Percentiles rank a stretch among this genome's conserved stretches.
These are phyloP conservation scores for Labroides dimidiatus DNA, from an alignment of 2,797 vertebrate genomes.

Conservation along the genomic window DNA sequence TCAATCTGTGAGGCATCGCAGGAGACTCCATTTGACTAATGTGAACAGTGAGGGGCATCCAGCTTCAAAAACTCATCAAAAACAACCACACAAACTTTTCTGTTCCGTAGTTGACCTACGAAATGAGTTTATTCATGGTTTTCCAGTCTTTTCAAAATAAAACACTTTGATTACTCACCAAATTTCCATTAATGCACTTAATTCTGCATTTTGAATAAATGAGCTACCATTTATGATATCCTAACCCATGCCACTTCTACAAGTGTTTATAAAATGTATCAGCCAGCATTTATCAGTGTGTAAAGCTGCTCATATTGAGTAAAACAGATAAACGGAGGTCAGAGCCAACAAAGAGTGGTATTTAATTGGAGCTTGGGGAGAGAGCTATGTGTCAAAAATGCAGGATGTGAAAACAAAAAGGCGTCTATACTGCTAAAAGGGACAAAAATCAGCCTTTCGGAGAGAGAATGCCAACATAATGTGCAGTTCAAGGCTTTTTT, in stretches of 20 bases:
- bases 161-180: slow-evolving; percentile 15
- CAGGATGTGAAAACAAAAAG: slow-evolving; percentile 3
- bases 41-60: slow-evolving; percentile 8
- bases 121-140: slow-evolving; percentile 9
- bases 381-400: slow-evolving; percentile 22
- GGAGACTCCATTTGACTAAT: slow-evolving; percentile 31
- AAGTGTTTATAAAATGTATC: slow-evolving; percentile 29
- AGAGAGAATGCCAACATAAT: not conserved
- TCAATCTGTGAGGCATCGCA: slow-evolving; percentile 22
- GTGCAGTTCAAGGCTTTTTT: not conserved
- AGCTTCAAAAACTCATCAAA: slow-evolving; percentile 28
- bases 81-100: slow-evolving; percentile 2
- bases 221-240: not conserved
- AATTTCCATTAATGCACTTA: not conserved
- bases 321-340: no score
- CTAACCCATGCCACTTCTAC: not conserved
- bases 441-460: not conserved
- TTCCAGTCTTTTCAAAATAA: slow-evolving; percentile 7
- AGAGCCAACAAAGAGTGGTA: not conserved
- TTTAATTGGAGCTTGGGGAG: slow-evolving; percentile 30
- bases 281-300: slow-evolving; percentile 31
- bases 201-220: slow-evolving; percentile 32
- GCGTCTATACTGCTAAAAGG: not conserved
- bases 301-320: slow-evolving; percentile 16
- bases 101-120: not conserved